These are phyloP conservation scores for Ischnus inquisitorius DNA, from an alignment of 2,888 invertebrate genomes.

Conservation along the genomic window DNA sequence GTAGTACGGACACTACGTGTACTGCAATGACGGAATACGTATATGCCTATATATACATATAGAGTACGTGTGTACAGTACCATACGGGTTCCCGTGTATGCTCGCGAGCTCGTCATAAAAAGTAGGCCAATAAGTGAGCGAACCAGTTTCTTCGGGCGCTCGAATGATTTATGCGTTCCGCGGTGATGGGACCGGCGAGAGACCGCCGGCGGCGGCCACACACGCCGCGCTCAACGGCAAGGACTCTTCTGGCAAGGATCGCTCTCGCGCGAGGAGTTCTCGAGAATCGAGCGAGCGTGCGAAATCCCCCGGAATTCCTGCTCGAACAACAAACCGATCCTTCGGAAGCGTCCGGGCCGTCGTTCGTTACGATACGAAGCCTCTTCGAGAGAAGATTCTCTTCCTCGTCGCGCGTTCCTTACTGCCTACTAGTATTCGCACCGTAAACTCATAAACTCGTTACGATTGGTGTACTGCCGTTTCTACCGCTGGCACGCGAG, in stretches of 20 bases:
- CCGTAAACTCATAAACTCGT: conserved; percentile 55
- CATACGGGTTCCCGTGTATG: conserved; percentile 5
- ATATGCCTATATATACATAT: not conserved
- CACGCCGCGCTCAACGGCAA: conserved; percentile 50
- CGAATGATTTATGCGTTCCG: conserved; percentile 74
- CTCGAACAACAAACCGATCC: not conserved
- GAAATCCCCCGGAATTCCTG: conserved; percentile 6
- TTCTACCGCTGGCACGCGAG: not conserved
- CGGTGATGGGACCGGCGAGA: conserved; percentile 44
- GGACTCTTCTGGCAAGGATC: conserved; percentile 61
- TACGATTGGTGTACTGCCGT: not conserved
- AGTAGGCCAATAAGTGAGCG: conserved; percentile 80
- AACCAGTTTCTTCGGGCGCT: conserved; percentile 77
- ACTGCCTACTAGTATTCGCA: not conserved
- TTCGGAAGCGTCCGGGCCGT: not conserved
- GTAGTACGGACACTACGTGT: not conserved
- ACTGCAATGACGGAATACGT: not conserved
- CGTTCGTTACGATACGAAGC: not conserved
- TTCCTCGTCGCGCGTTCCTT: not conserved
- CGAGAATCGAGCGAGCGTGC: conserved; percentile 10
- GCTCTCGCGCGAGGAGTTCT: not conserved
- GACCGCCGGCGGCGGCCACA: conserved; percentile 64
- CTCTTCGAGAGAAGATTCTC: not conserved
- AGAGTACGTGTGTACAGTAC: not conserved
- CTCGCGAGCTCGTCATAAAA: conserved; percentile 70